Evolutionary conservation across 2,113 vertebrate genomes (phyloP).

Genomic region (Alosa alosa): DNA sequence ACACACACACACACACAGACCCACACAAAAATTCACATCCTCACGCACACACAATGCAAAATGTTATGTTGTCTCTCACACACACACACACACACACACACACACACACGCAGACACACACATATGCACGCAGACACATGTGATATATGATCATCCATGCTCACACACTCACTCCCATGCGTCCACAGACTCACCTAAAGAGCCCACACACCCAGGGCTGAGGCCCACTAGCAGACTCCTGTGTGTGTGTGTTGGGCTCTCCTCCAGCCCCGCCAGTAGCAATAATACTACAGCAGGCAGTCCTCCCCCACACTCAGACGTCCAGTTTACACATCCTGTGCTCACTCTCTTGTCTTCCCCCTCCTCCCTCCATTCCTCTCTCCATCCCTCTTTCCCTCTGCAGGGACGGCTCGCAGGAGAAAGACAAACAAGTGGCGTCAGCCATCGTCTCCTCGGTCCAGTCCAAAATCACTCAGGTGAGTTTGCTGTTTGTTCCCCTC

Average conservation of each 20-base stretch:
- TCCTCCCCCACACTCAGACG: not conserved
- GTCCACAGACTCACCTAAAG: not conserved
- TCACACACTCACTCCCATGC: no score
- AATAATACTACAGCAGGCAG: constrained; percentile 23
- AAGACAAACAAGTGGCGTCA: constrained; percentile 89
- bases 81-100: no score
- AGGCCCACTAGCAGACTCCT: no score
- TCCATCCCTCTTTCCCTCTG: constrained; percentile 28
- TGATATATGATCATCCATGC: no score
- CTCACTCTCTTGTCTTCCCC: not conserved
- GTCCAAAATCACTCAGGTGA: constrained; percentile 99
- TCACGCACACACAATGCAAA: no score
- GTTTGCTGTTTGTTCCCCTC: constrained; percentile 49
- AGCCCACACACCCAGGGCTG: not conserved
- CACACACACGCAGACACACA: no score
- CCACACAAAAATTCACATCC: no score
- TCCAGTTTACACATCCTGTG: not conserved
- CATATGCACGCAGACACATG: no score
- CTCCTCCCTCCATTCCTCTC: constrained; percentile 9
- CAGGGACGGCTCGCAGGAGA: constrained; percentile 92
- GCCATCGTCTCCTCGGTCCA: constrained; percentile 95
- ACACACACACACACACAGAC: no score
- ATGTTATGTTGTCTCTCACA: no score
- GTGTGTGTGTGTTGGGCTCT: no score
- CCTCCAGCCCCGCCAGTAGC: not conserved